Conservation (phyloP, 1,140 invertebrate genomes). For the Drosophila trapezifrons region DNA sequence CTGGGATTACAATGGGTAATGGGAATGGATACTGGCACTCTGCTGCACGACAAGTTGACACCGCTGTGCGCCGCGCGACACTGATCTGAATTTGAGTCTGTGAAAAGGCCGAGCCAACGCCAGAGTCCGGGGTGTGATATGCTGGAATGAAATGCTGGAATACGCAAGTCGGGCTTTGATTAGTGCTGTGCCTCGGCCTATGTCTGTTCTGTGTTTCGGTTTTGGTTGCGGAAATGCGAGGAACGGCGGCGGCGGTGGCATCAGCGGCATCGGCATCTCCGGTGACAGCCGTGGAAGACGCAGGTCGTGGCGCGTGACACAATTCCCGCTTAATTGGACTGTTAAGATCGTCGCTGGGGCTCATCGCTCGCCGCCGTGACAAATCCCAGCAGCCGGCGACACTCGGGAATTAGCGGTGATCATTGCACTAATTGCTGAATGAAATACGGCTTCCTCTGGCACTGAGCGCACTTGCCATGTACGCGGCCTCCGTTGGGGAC, state of each 20-base stretch:
- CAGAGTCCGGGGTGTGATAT: constrained; percentile 32
- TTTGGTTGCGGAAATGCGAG: constrained; percentile 12
- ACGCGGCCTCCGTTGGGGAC: constrained; percentile 1
- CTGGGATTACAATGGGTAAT: neutral
- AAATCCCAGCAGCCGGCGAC: constrained; percentile 15
- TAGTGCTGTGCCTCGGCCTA: constrained; percentile 17
- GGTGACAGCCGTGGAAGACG: constrained; percentile 13
- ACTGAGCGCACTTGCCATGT: constrained; percentile 57
- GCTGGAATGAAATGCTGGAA: constrained; percentile 44
- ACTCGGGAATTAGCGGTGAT: constrained; percentile 59
- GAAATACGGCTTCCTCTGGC: constrained; percentile 80
- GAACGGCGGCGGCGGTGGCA: neutral
- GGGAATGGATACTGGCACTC: constrained; percentile 11
- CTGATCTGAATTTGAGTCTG: constrained; percentile 65
- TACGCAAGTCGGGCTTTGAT: constrained; percentile 67
- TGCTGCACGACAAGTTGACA: constrained; percentile 60
- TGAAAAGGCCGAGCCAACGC: constrained; percentile 43
- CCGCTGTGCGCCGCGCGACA: constrained; percentile 60
- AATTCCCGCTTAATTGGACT: constrained; percentile 73
- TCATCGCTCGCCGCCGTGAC: constrained; percentile 21
- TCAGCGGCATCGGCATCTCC: neutral
- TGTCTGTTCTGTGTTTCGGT: neutral
- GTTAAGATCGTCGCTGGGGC: constrained; percentile 52
- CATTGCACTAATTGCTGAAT: constrained; percentile 66
- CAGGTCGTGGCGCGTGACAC: constrained; percentile 64